These are phyloP conservation scores for Stictonetta naevosa DNA, from an alignment of 2,113 vertebrate species.

Conservation along the genomic window DNA sequence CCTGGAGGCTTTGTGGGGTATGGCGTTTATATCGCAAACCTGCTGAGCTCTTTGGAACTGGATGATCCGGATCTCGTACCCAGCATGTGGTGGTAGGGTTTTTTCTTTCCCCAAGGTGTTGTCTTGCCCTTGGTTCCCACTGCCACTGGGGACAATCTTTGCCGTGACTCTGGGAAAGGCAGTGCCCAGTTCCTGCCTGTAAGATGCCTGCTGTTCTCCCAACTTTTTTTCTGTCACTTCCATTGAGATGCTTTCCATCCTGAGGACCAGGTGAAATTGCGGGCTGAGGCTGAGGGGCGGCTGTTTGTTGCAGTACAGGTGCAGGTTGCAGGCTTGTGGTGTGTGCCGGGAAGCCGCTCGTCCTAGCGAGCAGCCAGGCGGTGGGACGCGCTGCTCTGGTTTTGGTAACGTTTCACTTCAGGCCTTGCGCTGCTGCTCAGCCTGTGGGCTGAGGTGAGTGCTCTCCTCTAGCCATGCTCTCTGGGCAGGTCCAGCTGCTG, in stretches of 20 bases:
- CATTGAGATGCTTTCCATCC: background rate
- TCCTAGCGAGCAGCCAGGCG: background rate
- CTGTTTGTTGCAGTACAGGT: background rate
- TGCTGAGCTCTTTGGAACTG: background rate
- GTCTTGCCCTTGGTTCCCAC: background rate
- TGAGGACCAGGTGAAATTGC: background rate
- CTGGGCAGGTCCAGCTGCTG: background rate
- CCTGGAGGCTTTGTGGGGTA: background rate
- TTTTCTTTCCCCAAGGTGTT: background rate
- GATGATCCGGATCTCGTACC: background rate
- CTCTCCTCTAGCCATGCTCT: background rate
- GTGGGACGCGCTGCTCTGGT: background rate
- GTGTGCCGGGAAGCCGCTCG: background rate
- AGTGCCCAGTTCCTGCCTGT: background rate
- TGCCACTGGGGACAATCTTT: background rate
- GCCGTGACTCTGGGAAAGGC: background rate
- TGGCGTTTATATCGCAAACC: background rate
- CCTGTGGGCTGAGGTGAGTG: background rate
- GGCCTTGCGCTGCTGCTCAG: background rate
- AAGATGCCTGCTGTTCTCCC: background rate
- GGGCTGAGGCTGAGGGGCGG: background rate
- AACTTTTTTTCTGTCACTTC: background rate
- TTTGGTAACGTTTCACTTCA: background rate
- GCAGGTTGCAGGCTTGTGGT: background rate
- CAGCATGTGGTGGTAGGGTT: background rate